Base-by-base conservation (phyloP, 2,797 vertebrate species). In the Chrysolophus pictus region DNA sequence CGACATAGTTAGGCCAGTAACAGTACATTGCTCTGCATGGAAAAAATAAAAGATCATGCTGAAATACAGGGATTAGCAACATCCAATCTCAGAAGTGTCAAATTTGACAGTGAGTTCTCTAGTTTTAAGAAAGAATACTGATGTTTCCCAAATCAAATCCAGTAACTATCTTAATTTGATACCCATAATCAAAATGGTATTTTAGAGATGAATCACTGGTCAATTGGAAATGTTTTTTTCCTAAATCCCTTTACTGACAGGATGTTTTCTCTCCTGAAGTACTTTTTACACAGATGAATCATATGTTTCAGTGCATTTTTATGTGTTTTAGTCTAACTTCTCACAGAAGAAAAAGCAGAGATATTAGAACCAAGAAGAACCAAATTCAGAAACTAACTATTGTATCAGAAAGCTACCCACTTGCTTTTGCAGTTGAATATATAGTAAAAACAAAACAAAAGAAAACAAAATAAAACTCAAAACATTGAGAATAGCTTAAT, bases 401-500 rank as follows among this genome's bases (percentile, higher is more conserved):
- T 33, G 1, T n/a, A 14, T 62, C 33, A 67, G 22, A 84, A 64
- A 23, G 31, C 11, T 14, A 67, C 8, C 2, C n/a, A n/a, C 7
- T 9, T 73, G 37, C 14, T 73, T 75, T 74, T 92, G 7, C 42
- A 44, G 7, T 39, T 70, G 35, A 64, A 68, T 60, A 63, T 14
- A 39, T 53, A 37, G 21, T 88, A 47, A 55, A 44, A 33, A 11
- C n/a, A 55, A 37, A 72, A 69, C 41, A 17, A 18, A 58, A 0
- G 4, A 33, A 37, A 33, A 14, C 33, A 55, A 41, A 72, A 76
- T 33, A 21, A 0, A 21, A 0, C 7, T 14, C 13, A 37, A 7
- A 39, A 60, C 22, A 26, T 46, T n/a, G 19, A 39, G n/a, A 90
- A 67, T 23, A 74, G 10, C 37, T 83, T 21, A 5, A 47, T 11